phyloP scores from a whole-genome alignment of 1,140 invertebrate species.

The Zaprionus camerounensis region DNA sequence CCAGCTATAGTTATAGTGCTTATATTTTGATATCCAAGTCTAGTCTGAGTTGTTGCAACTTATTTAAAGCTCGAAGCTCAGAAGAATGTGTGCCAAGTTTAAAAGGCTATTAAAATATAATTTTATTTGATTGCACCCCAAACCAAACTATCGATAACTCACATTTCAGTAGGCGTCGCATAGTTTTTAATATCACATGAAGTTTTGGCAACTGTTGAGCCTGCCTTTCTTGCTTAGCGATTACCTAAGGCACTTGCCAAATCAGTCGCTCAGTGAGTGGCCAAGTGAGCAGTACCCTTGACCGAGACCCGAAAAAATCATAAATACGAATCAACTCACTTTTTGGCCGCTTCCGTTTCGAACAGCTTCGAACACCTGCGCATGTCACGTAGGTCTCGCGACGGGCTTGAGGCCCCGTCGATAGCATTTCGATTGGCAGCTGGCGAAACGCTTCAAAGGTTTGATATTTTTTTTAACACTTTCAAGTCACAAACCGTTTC shows the following conservation, averaged over 20 bases:
- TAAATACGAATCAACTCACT: constrained; percentile 7
- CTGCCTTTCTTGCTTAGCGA: not conserved
- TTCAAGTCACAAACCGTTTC: constrained; percentile 72
- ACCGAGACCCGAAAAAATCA: constrained; percentile 59
- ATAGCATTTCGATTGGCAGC: constrained; percentile 45
- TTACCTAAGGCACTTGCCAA: constrained; percentile 15
- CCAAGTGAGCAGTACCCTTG: constrained; percentile 51
- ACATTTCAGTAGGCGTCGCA: not conserved
- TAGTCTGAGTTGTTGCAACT: too few relatives aligned
- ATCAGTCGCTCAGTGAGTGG: constrained; percentile 6
- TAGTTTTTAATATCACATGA: not conserved
- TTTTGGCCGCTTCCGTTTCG: constrained; percentile 57
- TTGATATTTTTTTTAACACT: constrained; percentile 40
- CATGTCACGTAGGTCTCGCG: constrained; percentile 62
- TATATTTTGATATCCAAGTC: too few relatives aligned
- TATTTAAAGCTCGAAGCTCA: too few relatives aligned
- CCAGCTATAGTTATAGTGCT: too few relatives aligned
- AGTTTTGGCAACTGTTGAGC: not conserved
- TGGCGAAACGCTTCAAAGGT: constrained; percentile 39
- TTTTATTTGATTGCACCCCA: not conserved
- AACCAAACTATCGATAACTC: not conserved
- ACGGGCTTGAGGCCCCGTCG: constrained; percentile 15
- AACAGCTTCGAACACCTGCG: constrained; percentile 77
- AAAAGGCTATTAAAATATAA: too few relatives aligned
- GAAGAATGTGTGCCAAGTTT: too few relatives aligned